Evolutionary conservation across 2,113 vertebrate genomes (phyloP).

Genomic region (Sprattus sprattus): DNA sequence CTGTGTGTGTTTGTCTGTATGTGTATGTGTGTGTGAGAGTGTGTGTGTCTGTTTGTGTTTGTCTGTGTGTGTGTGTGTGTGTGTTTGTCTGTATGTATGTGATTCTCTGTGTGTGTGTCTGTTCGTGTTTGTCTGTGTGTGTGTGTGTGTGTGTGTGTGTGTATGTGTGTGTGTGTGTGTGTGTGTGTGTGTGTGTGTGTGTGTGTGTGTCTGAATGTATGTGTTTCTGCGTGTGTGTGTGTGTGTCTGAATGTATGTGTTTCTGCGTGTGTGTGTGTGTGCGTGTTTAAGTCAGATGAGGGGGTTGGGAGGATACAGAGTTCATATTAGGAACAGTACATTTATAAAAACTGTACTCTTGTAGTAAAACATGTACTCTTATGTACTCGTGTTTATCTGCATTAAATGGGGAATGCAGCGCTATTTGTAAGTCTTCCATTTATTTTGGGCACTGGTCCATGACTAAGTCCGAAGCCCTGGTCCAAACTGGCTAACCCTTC

Average conservation of each 20-base stretch:
- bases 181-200: background rate
- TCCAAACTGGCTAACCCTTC: constrained; percentile 33
- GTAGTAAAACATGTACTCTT: too few species aligned
- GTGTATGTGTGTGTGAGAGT: too few species aligned
- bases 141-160: background rate
- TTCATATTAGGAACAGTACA: too few species aligned
- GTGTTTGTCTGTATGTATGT: too few species aligned
- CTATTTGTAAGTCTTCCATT: constrained; percentile 33
- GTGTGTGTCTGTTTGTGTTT: background rate
- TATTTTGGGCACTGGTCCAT: constrained; percentile 43
- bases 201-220: too few species aligned
- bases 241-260: background rate
- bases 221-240: background rate
- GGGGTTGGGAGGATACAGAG: too few species aligned
- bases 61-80: background rate
- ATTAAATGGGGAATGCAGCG: constrained; percentile 30
- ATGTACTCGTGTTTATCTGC: constrained; percentile 28
- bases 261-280: background rate
- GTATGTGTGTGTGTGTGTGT: background rate
- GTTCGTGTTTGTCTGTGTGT: background rate
- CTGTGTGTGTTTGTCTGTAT: too few species aligned
- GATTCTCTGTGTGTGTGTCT: too few species aligned
- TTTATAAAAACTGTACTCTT: too few species aligned
- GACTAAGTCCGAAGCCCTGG: constrained; percentile 22
- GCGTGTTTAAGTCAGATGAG: background rate